Conservation (phyloP, 2,113 vertebrate species). For the Megaceryle torquata region DNA sequence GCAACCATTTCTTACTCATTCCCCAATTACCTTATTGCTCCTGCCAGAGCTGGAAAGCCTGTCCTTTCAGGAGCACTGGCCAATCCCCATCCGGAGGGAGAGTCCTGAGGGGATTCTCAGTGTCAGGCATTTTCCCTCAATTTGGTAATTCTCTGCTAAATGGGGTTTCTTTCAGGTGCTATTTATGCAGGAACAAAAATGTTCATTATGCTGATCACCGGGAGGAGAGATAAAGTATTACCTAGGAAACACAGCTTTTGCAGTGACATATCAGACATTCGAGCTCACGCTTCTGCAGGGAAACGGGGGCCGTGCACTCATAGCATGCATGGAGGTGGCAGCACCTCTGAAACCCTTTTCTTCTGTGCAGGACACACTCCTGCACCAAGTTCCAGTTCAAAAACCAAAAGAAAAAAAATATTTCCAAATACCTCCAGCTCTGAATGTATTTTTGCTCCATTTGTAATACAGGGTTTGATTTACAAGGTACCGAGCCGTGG, state of each 20-base stretch:
- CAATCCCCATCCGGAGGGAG: background rate
- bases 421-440: background rate
- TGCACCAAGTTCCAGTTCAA: background rate
- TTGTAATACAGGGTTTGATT: background rate
- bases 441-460: background rate
- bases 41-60: background rate
- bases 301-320: accelerated
- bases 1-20: background rate
- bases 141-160: background rate
- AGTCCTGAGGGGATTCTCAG: background rate
- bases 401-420: background rate
- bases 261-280: background rate
- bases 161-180: slow-evolving; percentile 16
- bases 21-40: slow-evolving; percentile 7
- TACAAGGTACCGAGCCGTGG: background rate
- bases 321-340: accelerated
- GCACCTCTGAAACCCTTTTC: background rate
- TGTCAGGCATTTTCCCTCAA: background rate
- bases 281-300: background rate
- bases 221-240: slow-evolving; percentile 18
- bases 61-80: background rate
- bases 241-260: slow-evolving; percentile 10
- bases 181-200: slow-evolving; percentile 10
- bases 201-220: slow-evolving; percentile 9
- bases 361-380: background rate